Evolutionary conservation across 37 sponge, comb jelly and placozoan genomes (phyloP).

Genomic region (Cliona cf. orientalis): DNA sequence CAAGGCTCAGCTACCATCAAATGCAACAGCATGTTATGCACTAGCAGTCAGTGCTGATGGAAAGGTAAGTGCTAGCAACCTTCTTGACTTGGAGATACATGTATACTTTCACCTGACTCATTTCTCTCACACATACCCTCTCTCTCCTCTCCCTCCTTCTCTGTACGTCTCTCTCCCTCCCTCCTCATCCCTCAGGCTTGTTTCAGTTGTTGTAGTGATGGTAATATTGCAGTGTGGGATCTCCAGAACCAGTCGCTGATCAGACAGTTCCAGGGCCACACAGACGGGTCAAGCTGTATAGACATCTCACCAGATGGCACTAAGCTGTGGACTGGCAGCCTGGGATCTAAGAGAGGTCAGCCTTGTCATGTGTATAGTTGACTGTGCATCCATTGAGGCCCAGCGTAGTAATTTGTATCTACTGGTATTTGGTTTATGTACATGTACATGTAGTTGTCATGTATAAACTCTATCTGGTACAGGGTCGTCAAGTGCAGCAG

Average conservation of each 20-base stretch:
- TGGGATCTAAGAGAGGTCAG: slow-evolving; percentile 94
- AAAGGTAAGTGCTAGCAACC: too few species aligned
- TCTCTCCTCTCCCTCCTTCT: too few species aligned
- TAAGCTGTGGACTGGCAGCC: slow-evolving; percentile 94
- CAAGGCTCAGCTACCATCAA: slow-evolving; percentile 85
- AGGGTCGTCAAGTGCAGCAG: slow-evolving; percentile 88
- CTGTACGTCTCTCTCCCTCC: too few species aligned
- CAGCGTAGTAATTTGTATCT: too few species aligned
- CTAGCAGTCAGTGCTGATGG: slow-evolving; percentile 90
- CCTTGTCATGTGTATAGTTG: too few species aligned
- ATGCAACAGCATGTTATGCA: slow-evolving; percentile 94
- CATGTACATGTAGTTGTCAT: neutral
- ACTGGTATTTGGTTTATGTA: neutral
- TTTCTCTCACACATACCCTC: too few species aligned
- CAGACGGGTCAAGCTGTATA: slow-evolving; percentile 96
- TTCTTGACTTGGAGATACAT: too few species aligned
- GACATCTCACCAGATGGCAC: slow-evolving; percentile 96
- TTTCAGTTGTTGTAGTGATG: slow-evolving; percentile 98
- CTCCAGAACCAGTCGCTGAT: slow-evolving; percentile 80
- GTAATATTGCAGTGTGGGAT: slow-evolving; percentile 97
- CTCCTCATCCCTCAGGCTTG: slow-evolving; percentile 54
- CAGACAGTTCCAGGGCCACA: slow-evolving; percentile 88
- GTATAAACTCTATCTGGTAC: neutral
- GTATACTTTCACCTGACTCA: too few species aligned
- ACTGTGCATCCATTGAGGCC: too few species aligned